A percentile compares a stretch with the other conserved stretches of the same genome.
Evolutionary conservation across 2,888 invertebrate species (phyloP).

Genomic region (Drosophila emarginata): DNA sequence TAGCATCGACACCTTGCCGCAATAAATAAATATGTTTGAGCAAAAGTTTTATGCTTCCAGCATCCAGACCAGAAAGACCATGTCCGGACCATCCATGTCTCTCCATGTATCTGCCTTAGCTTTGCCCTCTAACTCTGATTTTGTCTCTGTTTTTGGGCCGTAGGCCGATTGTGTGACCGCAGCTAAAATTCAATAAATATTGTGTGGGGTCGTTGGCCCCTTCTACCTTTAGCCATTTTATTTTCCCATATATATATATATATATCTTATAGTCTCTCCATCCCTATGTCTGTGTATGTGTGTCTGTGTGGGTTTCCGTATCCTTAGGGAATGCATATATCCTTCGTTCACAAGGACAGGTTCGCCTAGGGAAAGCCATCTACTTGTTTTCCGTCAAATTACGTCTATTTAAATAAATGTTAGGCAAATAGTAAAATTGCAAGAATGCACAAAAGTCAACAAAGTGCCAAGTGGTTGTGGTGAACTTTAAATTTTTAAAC

Average conservation of each 20-base stretch:
- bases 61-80: neutral
- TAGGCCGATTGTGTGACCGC: slow-evolving; percentile 41
- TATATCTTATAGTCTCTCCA: neutral
- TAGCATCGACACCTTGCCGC: slow-evolving; percentile 67
- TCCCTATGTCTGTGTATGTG: neutral
- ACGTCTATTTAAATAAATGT: slow-evolving; percentile 25
- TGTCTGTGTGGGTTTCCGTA: slow-evolving; percentile 10
- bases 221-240: neutral
- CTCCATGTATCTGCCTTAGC: slow-evolving; percentile 14
- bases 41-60: slow-evolving; percentile 42
- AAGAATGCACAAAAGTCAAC: slow-evolving; percentile 52
- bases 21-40: slow-evolving; percentile 66
- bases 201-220: slow-evolving; percentile 1
- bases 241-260: neutral
- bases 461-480: slow-evolving; percentile 39
- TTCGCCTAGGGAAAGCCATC: slow-evolving; percentile 48
- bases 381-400: slow-evolving; percentile 54
- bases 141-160: slow-evolving; percentile 31
- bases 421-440: slow-evolving; percentile 44
- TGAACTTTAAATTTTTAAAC: slow-evolving; percentile 54
- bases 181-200: slow-evolving; percentile 71
- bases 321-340: neutral
- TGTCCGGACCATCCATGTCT: slow-evolving; percentile 36
- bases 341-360: neutral
- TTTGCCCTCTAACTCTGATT: neutral